A percentile compares a stretch with the other conserved stretches of the same genome.
These are phyloP conservation scores for Daubentonia madagascariensis DNA, from an alignment of 2,113 vertebrate genomes.

Conservation along the genomic window DNA sequence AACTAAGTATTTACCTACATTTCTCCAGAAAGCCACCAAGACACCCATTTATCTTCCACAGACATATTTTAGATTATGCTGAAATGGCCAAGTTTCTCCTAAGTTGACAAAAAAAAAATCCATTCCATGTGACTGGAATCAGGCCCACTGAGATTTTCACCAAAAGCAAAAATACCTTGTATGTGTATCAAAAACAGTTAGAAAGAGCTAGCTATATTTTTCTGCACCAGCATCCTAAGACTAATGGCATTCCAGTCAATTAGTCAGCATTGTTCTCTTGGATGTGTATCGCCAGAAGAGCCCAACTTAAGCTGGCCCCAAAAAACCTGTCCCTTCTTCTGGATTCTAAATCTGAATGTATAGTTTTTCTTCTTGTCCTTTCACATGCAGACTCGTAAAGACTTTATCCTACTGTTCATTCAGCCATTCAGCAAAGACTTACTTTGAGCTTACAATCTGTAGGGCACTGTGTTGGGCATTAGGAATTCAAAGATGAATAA, in stretches of 20 bases:
- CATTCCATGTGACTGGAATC: constrained; percentile 46
- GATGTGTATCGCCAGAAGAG: neutral
- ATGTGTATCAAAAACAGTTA: constrained; percentile 18
- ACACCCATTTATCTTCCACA: constrained; percentile 37
- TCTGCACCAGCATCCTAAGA: neutral
- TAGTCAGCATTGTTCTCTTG: neutral
- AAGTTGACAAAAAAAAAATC: constrained; percentile 11
- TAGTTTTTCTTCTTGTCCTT: neutral
- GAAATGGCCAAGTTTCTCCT: constrained; percentile 58
- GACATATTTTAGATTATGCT: constrained; percentile 25
- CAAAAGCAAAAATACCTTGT: constrained; percentile 38
- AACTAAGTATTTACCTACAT: constrained; percentile 6
- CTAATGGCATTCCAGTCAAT: neutral
- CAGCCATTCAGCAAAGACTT: neutral
- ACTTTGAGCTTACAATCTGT: neutral
- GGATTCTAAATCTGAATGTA: neutral
- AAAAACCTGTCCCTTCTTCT: neutral
- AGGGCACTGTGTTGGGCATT: neutral
- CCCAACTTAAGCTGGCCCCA: neutral
- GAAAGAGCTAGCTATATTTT: neutral
- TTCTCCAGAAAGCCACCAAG: constrained; percentile 42
- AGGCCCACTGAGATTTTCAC: constrained; percentile 33
- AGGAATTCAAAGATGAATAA: constrained; percentile 5
- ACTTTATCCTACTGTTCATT: neutral
- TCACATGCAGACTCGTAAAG: neutral